Conservation (phyloP, 2,797 vertebrate species). For the Champsocephalus esox region DNA sequence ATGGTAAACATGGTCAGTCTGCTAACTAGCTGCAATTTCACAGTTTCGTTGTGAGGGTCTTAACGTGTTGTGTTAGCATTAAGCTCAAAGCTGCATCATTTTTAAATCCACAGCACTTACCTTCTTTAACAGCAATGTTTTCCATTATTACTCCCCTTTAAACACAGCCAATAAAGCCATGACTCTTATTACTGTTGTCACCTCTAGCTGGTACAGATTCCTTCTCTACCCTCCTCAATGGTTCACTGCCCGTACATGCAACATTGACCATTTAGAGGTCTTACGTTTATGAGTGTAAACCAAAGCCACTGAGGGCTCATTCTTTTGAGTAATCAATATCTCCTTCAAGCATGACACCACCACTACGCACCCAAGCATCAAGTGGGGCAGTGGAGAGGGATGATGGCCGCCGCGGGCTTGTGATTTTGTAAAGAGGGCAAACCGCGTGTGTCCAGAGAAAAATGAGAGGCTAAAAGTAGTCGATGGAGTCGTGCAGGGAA, state of each 20-base stretch:
- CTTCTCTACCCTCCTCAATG: neutral
- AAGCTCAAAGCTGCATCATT: neutral
- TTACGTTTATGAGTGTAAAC: conserved; percentile 34
- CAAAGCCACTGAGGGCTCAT: conserved; percentile 68
- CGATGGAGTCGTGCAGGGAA: conserved; percentile 45
- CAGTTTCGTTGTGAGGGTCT: neutral
- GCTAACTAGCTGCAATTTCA: neutral
- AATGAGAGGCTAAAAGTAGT: conserved; percentile 46
- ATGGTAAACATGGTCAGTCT: too few species aligned
- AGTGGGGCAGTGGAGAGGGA: conserved; percentile 29
- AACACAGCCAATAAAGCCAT: neutral
- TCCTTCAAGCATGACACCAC: conserved; percentile 80
- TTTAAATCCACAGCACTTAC: neutral
- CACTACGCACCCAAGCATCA: conserved; percentile 74
- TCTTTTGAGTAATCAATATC: conserved; percentile 83
- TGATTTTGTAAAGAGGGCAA: conserved; percentile 23
- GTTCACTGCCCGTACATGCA: neutral
- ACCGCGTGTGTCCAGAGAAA: conserved; percentile 27
- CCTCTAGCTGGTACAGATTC: neutral
- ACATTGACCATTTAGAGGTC: neutral
- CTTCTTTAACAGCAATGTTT: neutral
- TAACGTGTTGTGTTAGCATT: neutral
- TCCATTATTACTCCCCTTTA: neutral
- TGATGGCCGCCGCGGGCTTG: neutral
- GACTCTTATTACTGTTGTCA: neutral